Evolutionary conservation across 30 jellyfish, hydroid and myxozoan genomes (phyloP), one percentile per base, ranked within the genome.

Genomic region (Pelagia noctiluca): DNA sequence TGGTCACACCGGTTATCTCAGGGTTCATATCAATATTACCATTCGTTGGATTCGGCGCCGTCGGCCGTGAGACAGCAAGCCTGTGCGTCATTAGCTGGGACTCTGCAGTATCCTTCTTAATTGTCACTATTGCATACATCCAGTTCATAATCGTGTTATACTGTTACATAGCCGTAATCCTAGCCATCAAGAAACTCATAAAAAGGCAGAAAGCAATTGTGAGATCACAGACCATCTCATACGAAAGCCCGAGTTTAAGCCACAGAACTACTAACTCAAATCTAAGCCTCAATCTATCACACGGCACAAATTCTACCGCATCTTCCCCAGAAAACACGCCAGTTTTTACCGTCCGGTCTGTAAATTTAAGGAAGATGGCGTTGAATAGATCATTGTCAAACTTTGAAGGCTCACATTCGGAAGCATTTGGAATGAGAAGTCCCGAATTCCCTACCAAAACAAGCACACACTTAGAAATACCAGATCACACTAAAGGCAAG

Each of bases 161-260:
- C 63, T 74, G 98, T 50, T 90, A 90, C 54, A 54, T 90, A 3
- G 85, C 82, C 33, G 78, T 90, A 18, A 73, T 90, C 35, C 57
- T 62, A 38, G 60, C 85, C 53, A 82, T 84, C 5, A 35, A 50
- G n/a, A 85, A 67, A 23, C 68, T 90, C 19, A 88, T 90, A 1
- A 61, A 74, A 32, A 54, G 97, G 16, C 95, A 90, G 36, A 90
- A 83, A 36, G 96, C 92, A 47, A 90, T 90, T 84, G 87, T 73
- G 32, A 90, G 71, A 31, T 90, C 97, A 1, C 97, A 90, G 60
- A 65, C n/a, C 4, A 50, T 75, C 18, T 49, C 92, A 10, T 76
- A 78, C 84, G 83, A 37, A n/a, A 71, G 87, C 21, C 88, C 85
- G 22, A 25, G 80, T 2, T 0, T 35, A 31, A 35, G 48, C 5